Percentiles rank a stretch among this genome's conserved stretches.
Conservation (phyloP, 2,113 vertebrate species). For the Podarcis cretensis region DNA sequence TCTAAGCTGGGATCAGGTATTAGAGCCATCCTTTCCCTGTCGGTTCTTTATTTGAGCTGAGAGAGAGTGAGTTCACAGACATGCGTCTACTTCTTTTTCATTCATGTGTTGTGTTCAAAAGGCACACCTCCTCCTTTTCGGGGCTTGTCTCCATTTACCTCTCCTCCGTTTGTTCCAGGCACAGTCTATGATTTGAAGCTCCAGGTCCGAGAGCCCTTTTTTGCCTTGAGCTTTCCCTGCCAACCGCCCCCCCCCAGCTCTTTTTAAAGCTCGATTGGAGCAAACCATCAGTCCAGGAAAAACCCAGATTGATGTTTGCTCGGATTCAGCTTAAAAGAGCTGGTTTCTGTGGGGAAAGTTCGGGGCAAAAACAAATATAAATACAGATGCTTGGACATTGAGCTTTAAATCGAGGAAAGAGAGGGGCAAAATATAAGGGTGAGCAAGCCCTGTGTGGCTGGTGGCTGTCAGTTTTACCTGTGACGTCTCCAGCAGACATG, state of each 20-base stretch:
- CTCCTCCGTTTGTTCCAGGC: background rate
- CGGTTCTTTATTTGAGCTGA: background rate
- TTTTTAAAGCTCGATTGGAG: no score
- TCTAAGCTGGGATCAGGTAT: background rate
- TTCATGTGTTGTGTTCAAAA: background rate
- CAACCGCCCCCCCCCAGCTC: no score
- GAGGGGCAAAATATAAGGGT: no score
- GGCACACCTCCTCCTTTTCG: background rate
- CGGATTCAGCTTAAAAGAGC: no score
- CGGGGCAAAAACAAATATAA: no score
- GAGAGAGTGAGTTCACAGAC: rapidly evolving
- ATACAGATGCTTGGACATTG: no score
- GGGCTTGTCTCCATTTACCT: background rate
- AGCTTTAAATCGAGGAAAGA: no score
- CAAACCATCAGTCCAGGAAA: no score
- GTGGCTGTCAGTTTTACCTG: background rate
- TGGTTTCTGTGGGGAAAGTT: no score
- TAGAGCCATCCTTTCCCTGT: background rate
- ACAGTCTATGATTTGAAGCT: background rate
- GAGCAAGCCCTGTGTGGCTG: background rate
- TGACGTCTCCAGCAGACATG: background rate
- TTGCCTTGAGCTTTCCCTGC: no score
- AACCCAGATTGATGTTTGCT: no score
- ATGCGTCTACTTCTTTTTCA: rapidly evolving
- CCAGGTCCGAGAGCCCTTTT: no score